Evolutionary conservation across 2,888 invertebrate species (phyloP).

Genomic region (Eupithecia exiguata): DNA sequence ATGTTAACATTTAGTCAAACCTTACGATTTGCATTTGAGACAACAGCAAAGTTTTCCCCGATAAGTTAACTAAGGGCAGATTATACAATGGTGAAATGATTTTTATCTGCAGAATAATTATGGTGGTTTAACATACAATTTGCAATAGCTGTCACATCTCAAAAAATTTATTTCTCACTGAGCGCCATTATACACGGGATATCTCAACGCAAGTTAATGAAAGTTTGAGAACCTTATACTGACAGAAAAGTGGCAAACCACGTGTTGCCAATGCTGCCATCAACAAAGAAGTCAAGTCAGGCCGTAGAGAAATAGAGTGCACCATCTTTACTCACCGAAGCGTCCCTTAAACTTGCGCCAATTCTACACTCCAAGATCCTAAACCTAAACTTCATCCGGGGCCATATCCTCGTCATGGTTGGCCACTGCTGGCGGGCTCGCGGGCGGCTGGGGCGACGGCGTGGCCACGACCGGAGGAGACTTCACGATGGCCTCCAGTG

Average conservation of each 20-base stretch:
- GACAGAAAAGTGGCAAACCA: too few species aligned
- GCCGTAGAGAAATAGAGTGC: neutral
- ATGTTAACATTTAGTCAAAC: neutral
- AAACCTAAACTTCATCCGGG: conserved; percentile 84
- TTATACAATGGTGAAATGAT: too few species aligned
- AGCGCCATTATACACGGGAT: neutral
- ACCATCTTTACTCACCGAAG: neutral
- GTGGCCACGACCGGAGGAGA: conserved; percentile 51
- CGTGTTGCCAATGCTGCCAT: too few species aligned
- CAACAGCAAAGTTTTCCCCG: too few species aligned
- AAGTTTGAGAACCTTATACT: too few species aligned
- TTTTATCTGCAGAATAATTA: too few species aligned
- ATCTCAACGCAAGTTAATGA: too few species aligned
- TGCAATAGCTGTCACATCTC: neutral
- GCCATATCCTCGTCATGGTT: conserved; percentile 79
- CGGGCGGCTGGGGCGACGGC: conserved; percentile 61
- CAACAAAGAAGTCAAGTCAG: too few species aligned
- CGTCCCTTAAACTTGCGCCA: neutral
- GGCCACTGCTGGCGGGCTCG: conserved; percentile 46
- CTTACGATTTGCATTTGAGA: neutral
- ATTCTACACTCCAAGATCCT: neutral
- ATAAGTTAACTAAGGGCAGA: too few species aligned
- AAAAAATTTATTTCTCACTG: neutral
- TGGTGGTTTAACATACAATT: neutral
- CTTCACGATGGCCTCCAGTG: conserved; percentile 86